Percentiles rank a stretch among this genome's conserved stretches.
Evolutionary conservation across 1,140 invertebrate genomes (phyloP).

Genomic region (Drosophila baimaii): DNA sequence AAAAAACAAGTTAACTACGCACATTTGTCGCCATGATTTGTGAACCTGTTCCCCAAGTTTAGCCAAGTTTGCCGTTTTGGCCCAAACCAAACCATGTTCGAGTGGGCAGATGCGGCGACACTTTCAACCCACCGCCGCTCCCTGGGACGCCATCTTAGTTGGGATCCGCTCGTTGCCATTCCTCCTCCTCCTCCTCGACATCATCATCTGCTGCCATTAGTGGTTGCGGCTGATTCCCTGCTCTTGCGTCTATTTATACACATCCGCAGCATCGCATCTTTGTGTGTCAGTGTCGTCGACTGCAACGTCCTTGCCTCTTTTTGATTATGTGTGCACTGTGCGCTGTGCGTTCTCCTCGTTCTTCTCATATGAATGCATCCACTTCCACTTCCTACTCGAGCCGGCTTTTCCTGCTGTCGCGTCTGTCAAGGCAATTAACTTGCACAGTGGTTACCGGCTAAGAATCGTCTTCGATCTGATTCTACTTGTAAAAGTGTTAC

Average conservation of each 20-base stretch:
- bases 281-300: conserved; percentile 48
- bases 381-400: conserved; percentile 46
- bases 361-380: conserved; percentile 19
- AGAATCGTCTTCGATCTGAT: background rate
- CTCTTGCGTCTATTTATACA: conserved; percentile 37
- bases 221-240: conserved; percentile 20
- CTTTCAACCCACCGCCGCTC: conserved; percentile 31
- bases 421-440: conserved; percentile 41
- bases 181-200: background rate
- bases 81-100: conserved; percentile 46
- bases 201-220: conserved; percentile 31
- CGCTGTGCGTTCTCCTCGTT: conserved; percentile 15
- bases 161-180: conserved; percentile 31
- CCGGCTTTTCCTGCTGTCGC: conserved; percentile 43
- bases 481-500: background rate
- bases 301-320: conserved; percentile 42
- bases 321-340: conserved; percentile 22
- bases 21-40: conserved; percentile 64
- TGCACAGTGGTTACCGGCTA: conserved; percentile 27
- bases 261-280: conserved; percentile 30
- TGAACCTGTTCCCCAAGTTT: conserved; percentile 77
- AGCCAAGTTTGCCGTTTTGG: conserved; percentile 53
- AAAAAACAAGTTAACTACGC: conserved; percentile 33
- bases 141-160: conserved; percentile 57
- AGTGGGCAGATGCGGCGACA: conserved; percentile 55